Conservation (phyloP, 2,888 invertebrate genomes). For the Perithous albicinctus region DNA sequence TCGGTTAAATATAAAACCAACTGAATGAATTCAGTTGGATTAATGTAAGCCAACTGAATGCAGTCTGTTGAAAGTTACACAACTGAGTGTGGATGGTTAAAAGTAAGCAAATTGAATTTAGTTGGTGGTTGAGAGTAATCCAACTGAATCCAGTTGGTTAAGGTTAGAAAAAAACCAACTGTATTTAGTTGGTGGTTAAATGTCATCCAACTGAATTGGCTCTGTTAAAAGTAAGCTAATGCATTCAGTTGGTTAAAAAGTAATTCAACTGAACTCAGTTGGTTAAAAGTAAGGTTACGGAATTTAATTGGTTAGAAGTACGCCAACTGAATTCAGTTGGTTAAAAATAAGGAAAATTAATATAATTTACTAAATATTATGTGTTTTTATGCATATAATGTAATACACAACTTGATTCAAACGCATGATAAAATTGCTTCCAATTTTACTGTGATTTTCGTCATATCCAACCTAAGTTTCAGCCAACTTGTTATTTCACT, state of each 20-base stretch:
- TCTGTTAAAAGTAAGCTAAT: too few relatives aligned
- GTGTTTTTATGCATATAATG: not conserved
- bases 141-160: not conserved
- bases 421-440: not conserved
- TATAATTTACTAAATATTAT: too few relatives aligned
- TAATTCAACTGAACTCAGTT: not conserved
- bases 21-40: not conserved
- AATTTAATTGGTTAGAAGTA: not conserved
- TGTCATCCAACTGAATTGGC: too few relatives aligned
- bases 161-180: not conserved
- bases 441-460: not conserved
- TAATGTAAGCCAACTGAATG: not conserved
- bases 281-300: not conserved
- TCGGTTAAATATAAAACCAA: not conserved
- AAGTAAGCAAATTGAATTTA: too few relatives aligned
- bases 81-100: not conserved
- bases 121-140: too few relatives aligned
- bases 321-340: not conserved
- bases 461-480: not conserved
- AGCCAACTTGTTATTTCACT: not conserved
- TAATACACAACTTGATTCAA: not conserved
- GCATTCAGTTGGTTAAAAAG: not conserved
- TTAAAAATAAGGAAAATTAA: not conserved
- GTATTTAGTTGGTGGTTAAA: too few relatives aligned
- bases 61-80: not conserved